A percentile compares a stretch with the other conserved stretches of the same genome.
Evolutionary conservation across 64 coral and sea anemone species (phyloP).

Genomic region (Montipora capricornis): DNA sequence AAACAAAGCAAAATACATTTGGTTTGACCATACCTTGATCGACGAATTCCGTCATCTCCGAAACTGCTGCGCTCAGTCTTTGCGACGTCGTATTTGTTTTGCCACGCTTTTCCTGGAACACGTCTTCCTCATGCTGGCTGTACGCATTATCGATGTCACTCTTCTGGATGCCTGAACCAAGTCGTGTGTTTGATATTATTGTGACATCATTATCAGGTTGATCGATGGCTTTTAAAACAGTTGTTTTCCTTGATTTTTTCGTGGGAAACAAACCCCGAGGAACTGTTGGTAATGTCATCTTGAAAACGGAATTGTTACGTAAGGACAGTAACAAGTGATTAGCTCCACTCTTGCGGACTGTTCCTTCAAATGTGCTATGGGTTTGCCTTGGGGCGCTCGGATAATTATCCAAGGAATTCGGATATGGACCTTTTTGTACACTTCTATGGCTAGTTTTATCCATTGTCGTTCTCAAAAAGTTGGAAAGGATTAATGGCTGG

Average conservation of each 20-base stretch:
- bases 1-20: background rate
- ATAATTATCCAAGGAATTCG: background rate
- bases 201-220: background rate
- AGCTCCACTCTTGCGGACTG: background rate
- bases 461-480: background rate
- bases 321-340: background rate
- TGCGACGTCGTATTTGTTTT: background rate
- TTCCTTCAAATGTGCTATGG: background rate
- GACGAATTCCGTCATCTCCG: slow-evolving; percentile 12
- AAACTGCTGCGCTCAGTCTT: background rate
- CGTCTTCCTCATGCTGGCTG: background rate
- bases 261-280: background rate
- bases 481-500: background rate
- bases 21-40: slow-evolving; percentile 12
- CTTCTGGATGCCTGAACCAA: background rate
- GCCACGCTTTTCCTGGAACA: background rate
- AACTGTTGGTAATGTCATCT: background rate
- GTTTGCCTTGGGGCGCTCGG: background rate
- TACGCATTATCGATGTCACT: background rate
- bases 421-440: background rate
- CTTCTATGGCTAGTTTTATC: background rate
- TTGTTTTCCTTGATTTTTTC: background rate
- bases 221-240: background rate
- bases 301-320: background rate
- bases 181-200: background rate